Percentiles rank a stretch among this genome's conserved stretches.
These are phyloP conservation scores for Gouania willdenowi DNA, from an alignment of 2,797 vertebrate species.

Conservation along the genomic window DNA sequence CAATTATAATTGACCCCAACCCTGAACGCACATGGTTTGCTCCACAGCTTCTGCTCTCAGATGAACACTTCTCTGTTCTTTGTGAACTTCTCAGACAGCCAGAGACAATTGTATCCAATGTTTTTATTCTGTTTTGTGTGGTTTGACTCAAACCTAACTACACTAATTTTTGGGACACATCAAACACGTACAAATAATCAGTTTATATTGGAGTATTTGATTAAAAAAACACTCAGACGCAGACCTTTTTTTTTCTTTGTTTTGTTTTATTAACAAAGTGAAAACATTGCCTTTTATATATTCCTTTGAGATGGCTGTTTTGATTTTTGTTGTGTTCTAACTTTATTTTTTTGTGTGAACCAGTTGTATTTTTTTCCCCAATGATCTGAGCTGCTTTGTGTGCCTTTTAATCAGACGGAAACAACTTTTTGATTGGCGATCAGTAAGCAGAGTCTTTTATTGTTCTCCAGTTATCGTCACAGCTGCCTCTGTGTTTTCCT, in stretches of 20 bases:
- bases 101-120: slow-evolving; percentile 63
- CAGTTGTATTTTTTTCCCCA: slow-evolving; percentile 2
- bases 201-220: slow-evolving; percentile 7
- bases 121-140: slow-evolving; percentile 13
- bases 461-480: slow-evolving; percentile 66
- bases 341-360: slow-evolving; percentile 6
- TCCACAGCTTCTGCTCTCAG: slow-evolving; percentile 48
- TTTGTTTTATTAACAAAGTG: background rate
- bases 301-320: slow-evolving; percentile 21
- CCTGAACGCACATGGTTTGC: too few relatives aligned
- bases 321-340: slow-evolving; percentile 23
- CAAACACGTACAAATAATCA: slow-evolving; percentile 3
- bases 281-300: slow-evolving; percentile 1
- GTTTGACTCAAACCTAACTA: slow-evolving; percentile 7
- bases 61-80: slow-evolving; percentile 21
- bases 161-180: slow-evolving; percentile 16
- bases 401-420: slow-evolving; percentile 42
- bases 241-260: slow-evolving; percentile 5
- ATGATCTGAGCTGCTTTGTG: slow-evolving; percentile 39
- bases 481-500: slow-evolving; percentile 67
- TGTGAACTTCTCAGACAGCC: slow-evolving; percentile 43
- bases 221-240: slow-evolving; percentile 2
- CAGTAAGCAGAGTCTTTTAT: slow-evolving; percentile 59
- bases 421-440: slow-evolving; percentile 44
- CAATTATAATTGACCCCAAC: too few relatives aligned